Evolutionary conservation across 2,888 invertebrate species (phyloP).

Genomic region (Pachycephus smyrnensis): DNA sequence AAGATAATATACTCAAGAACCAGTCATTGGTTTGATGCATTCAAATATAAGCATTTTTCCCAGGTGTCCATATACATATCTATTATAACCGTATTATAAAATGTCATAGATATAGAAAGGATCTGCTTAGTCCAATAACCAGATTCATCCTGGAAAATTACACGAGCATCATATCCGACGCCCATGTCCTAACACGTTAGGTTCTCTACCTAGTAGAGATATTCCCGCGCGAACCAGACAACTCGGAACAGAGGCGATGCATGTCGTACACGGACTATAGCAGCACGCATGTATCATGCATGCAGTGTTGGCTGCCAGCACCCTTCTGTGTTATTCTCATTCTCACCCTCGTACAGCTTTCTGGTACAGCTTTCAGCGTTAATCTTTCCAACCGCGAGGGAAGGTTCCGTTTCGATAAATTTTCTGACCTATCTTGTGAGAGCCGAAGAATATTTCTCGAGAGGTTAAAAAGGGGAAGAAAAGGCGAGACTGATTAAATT

Average conservation of each 20-base stretch:
- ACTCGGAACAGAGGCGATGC: background rate
- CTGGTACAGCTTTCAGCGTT: background rate
- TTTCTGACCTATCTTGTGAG: background rate
- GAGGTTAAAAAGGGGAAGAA: background rate
- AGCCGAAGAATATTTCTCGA: background rate
- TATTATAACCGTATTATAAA: slow-evolving; percentile 27
- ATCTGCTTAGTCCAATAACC: slow-evolving; percentile 13
- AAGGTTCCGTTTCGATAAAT: background rate
- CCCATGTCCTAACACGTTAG: background rate
- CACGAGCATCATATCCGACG: slow-evolving; percentile 27
- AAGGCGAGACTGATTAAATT: background rate
- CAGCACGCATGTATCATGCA: background rate
- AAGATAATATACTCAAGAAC: too few species aligned
- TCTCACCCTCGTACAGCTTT: background rate
- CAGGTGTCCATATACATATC: slow-evolving; percentile 31
- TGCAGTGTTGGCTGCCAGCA: background rate
- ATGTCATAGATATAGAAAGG: background rate
- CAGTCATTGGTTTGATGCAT: slow-evolving; percentile 21
- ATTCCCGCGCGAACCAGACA: background rate
- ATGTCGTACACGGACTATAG: background rate
- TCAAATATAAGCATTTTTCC: slow-evolving; percentile 22
- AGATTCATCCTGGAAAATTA: slow-evolving; percentile 35
- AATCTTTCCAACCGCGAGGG: background rate
- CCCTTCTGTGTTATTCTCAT: background rate
- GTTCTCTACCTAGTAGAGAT: background rate